Conservation (phyloP, 2,888 invertebrate genomes). For the Philaethria dido region DNA sequence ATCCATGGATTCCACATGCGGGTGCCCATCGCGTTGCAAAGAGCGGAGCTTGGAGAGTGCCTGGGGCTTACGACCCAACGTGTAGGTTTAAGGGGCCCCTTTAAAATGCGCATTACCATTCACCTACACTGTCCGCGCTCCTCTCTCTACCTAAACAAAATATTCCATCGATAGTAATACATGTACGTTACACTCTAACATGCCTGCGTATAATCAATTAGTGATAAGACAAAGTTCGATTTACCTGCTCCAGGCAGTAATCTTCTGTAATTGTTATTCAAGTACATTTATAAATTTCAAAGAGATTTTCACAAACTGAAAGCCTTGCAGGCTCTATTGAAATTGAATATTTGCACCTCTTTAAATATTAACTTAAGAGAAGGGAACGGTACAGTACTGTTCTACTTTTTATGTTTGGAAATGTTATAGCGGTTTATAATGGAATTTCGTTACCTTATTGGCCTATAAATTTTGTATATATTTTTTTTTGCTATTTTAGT, state of each 20-base stretch:
- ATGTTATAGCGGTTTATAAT: background rate
- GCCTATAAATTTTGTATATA: background rate
- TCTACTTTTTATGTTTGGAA: background rate
- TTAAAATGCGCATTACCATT: too few relatives aligned
- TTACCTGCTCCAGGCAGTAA: constrained; percentile 12
- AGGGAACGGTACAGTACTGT: constrained; percentile 1
- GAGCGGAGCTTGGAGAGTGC: too few relatives aligned
- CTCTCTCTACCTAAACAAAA: too few relatives aligned
- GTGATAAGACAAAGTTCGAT: constrained; percentile 14
- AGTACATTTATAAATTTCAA: constrained; percentile 4
- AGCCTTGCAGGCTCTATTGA: constrained; percentile 6
- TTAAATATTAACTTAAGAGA: background rate
- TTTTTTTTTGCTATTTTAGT: background rate
- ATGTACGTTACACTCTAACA: background rate
- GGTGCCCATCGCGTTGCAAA: too few relatives aligned
- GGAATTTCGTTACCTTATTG: background rate
- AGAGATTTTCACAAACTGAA: background rate
- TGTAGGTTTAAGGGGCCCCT: too few relatives aligned
- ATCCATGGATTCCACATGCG: too few relatives aligned
- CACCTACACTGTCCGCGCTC: too few relatives aligned
- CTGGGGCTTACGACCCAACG: too few relatives aligned
- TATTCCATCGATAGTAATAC: background rate
- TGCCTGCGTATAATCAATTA: constrained; percentile 9
- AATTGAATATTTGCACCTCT: constrained; percentile 7
- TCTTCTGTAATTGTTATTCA: constrained; percentile 11